These are phyloP conservation scores for Drosophila santomea DNA, from an alignment of 1,140 invertebrate species.

Conservation along the genomic window DNA sequence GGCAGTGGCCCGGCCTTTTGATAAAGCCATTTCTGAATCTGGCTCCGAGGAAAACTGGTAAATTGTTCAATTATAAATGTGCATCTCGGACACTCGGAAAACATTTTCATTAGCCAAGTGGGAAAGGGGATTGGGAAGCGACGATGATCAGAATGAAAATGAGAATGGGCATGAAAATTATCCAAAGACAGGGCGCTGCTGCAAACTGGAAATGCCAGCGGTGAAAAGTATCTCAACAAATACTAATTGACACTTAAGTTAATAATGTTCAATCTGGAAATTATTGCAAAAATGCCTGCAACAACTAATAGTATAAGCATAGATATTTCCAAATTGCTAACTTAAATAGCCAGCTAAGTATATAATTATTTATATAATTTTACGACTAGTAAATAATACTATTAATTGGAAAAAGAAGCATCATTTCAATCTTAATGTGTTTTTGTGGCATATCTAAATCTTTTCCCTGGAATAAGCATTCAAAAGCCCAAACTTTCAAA, in stretches of 20 bases:
- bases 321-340: background rate
- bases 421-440: constrained; percentile 5
- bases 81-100: constrained; percentile 24
- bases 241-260: constrained; percentile 25
- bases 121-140: background rate
- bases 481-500: background rate
- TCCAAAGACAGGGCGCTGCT: background rate
- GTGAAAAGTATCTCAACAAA: background rate
- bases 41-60: constrained; percentile 64
- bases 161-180: constrained; percentile 24
- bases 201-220: constrained; percentile 12
- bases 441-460: background rate
- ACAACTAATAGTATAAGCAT: background rate
- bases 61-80: constrained; percentile 84
- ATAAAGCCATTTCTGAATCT: constrained; percentile 72
- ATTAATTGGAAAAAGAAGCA: too few species aligned
- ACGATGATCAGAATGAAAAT: constrained; percentile 28
- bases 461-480: too few species aligned
- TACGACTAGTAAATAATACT: too few species aligned
- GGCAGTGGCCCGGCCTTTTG: constrained; percentile 15
- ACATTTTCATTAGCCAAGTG: constrained; percentile 32
- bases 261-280: constrained; percentile 14
- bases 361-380: too few species aligned
- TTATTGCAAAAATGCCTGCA: background rate
- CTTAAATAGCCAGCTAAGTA: too few species aligned